Base-by-base conservation (phyloP, 1,140 invertebrate species). In the Mya arenaria region DNA sequence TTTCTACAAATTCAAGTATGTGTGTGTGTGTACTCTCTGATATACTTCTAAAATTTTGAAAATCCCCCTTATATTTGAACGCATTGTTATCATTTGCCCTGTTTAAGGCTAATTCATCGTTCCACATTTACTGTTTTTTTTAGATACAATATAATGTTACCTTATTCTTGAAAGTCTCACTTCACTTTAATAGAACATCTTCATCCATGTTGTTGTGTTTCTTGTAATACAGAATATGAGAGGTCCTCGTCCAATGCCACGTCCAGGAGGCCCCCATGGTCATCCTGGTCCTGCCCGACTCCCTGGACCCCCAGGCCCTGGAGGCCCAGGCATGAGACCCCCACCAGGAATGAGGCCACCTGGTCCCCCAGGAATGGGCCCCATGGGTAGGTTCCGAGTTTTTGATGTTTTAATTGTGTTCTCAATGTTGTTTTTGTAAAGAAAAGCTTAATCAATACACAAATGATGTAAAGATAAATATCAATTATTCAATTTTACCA, bases 231-330 rank as follows among this genome's bases (percentile, higher is more conserved):
- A 80, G 77, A 80, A 80, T 34, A 80, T 80, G 77, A 56, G 77
- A 80, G 77, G 77, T 55, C 77, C 77, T 41, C 62, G 77, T 2
- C 77, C 77, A 60, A 80, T 80, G 77, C 77, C 62, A 56, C 77
- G 77, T 60, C 77, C 65, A 56, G 77, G 65, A 60, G 77, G 77
- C n/a, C 77, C 77, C 8, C 83, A 84, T 30, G 75, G 84, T 25
- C 71, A 58, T 1, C 74, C 73, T 25, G 82, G 82, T 28, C 82
- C 81, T 44, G 55, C 55, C 15, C 62, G 86, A 17, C 74, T 65
- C n/a, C 63, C 73, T 4, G 63, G 82, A 52, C 82, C 74, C 5
- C 62, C 56, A 13, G 84, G 84, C 3, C 74, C 75, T 41, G 36
- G 71, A 32, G 78, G 78, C 6, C 73, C 85, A 48, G 52, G 63